Conservation (phyloP, 2,888 invertebrate genomes). For the Cryptosula pallasiana region DNA sequence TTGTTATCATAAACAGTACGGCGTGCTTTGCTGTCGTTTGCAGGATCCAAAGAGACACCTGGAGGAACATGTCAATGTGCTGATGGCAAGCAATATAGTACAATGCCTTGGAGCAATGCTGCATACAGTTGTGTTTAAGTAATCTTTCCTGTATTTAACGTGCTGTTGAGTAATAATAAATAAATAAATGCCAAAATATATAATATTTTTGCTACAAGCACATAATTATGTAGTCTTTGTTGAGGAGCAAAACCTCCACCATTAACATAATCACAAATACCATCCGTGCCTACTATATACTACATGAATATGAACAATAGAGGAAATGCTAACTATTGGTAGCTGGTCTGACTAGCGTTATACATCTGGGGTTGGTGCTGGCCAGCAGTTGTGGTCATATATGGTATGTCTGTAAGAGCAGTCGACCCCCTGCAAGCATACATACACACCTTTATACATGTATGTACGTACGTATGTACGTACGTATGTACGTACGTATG, state of each 20-base stretch:
- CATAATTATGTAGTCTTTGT: too few relatives aligned
- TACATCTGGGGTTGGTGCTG: not conserved
- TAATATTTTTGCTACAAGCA: not conserved
- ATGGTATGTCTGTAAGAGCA: not conserved
- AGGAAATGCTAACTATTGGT: not conserved
- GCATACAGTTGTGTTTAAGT: conserved; percentile 85
- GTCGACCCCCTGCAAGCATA: too few relatives aligned
- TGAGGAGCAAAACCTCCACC: too few relatives aligned
- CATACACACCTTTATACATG: too few relatives aligned
- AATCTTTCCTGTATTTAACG: too few relatives aligned
- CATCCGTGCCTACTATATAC: too few relatives aligned
- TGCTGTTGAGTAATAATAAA: not conserved
- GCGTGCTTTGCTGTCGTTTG: too few relatives aligned
- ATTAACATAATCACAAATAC: too few relatives aligned
- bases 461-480: too few relatives aligned
- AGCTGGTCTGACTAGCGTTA: not conserved
- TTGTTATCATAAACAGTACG: too few relatives aligned
- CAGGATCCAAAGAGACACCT: conserved; percentile 98
- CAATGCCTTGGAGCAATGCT: conserved; percentile 88
- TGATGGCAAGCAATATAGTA: conserved; percentile 96
- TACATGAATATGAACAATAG: too few relatives aligned
- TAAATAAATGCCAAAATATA: not conserved
- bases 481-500: too few relatives aligned
- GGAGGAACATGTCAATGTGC: conserved; percentile 92
- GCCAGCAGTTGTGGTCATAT: not conserved